These are phyloP conservation scores for Cheilinus undulatus DNA, from an alignment of 2,113 vertebrate genomes.

Conservation along the genomic window DNA sequence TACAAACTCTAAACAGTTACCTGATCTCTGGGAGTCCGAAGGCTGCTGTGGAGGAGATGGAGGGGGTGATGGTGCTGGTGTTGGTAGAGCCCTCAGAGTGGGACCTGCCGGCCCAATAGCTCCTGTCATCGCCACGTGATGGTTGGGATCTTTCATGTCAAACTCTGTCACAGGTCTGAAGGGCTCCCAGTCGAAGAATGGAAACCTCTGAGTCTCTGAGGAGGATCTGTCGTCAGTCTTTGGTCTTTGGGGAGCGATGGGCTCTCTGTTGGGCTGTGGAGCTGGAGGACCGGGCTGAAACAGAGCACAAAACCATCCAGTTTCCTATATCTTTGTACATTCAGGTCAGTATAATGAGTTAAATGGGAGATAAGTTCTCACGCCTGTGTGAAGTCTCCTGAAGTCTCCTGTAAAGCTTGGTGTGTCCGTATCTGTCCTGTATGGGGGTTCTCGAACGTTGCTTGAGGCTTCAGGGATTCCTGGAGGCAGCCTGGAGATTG, in stretches of 20 bases:
- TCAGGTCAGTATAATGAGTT: not conserved
- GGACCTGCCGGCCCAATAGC: constrained; percentile 34
- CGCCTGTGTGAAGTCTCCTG: constrained; percentile 53
- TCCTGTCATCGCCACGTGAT: not conserved
- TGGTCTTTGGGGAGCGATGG: constrained; percentile 12
- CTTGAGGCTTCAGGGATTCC: constrained; percentile 40
- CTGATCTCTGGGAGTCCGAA: constrained; percentile 29
- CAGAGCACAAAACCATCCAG: not conserved
- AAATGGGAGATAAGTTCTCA: constrained; percentile 35
- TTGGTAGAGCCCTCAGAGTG: constrained; percentile 24
- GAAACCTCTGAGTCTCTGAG: constrained; percentile 45
- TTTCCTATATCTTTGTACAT: not conserved
- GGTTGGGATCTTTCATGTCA: constrained; percentile 28
- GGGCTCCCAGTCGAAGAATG: constrained; percentile 63
- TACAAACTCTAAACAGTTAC: constrained; percentile 23
- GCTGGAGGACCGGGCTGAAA: constrained; percentile 60
- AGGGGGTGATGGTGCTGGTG: not conserved
- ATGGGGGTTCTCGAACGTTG: constrained; percentile 27
- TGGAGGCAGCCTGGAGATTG: constrained; percentile 54
- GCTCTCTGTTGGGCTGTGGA: not conserved
- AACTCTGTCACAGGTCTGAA: constrained; percentile 56
- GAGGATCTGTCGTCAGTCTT: constrained; percentile 22
- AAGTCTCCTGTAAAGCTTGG: constrained; percentile 57
- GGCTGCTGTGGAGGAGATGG: constrained; percentile 2
- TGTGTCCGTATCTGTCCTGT: constrained; percentile 52